phyloP scores from a whole-genome alignment of 2,797 vertebrate genomes.

The Semotilus atromaculatus region DNA sequence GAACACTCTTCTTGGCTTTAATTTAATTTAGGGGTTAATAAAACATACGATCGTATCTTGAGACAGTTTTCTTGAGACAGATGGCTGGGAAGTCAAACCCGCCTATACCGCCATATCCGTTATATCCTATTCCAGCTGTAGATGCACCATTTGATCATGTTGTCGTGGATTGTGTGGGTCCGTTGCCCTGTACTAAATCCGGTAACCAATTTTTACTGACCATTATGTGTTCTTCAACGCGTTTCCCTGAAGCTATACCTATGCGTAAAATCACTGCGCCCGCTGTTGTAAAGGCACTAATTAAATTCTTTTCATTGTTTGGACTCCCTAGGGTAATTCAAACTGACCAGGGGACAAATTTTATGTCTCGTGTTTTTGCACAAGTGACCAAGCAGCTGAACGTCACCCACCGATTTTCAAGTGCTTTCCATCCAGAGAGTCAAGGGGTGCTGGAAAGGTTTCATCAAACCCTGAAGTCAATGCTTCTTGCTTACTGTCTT shows the following conservation, averaged over 20 bases:
- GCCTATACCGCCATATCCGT: background rate
- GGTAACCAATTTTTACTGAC: conserved; percentile 13
- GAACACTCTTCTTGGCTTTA: too few relatives aligned
- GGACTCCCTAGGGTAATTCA: background rate
- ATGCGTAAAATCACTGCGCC: too few relatives aligned
- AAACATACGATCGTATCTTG: conserved; percentile 17
- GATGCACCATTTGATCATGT: conserved; percentile 4
- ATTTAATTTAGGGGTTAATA: conserved; percentile 30
- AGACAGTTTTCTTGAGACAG: conserved; percentile 25
- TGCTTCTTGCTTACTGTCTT: too few relatives aligned
- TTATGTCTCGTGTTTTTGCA: too few relatives aligned
- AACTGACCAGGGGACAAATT: too few relatives aligned
- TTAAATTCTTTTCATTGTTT: too few relatives aligned
- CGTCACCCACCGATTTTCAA: too few relatives aligned
- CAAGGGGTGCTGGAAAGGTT: too few relatives aligned
- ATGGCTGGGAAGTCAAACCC: background rate
- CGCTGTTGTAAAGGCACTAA: too few relatives aligned
- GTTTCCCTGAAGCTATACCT: background rate
- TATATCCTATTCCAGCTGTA: background rate
- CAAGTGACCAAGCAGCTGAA: too few relatives aligned
- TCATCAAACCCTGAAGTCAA: too few relatives aligned
- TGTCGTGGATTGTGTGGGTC: background rate
- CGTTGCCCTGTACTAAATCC: conserved; percentile 4
- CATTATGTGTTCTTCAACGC: conserved; percentile 24
- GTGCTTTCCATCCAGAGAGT: too few relatives aligned